Evolutionary conservation across 2,113 vertebrate species (phyloP).

Genomic region (Halichoerus grypus): DNA sequence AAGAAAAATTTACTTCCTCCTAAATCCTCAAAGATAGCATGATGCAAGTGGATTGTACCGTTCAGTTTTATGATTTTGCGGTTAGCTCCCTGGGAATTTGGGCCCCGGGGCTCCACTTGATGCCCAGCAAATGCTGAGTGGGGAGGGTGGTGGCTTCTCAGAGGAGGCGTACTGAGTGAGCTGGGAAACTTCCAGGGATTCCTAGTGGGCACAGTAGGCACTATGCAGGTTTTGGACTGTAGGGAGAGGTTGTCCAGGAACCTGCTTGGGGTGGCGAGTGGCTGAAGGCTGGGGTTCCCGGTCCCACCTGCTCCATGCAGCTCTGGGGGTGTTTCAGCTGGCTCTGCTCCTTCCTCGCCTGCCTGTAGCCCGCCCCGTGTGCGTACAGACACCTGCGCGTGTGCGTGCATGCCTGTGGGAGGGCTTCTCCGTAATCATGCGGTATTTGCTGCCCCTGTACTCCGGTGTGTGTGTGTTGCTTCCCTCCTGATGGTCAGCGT

Average conservation of each 20-base stretch:
- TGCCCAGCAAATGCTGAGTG: not conserved
- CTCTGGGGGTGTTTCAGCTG: accelerated
- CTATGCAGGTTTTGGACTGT: not conserved
- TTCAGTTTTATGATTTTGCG: not conserved
- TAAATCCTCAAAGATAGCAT: not conserved
- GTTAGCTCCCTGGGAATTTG: not conserved
- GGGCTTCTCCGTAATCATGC: no score
- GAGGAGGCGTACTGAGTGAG: not conserved
- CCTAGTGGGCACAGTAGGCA: no score
- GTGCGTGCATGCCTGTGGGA: accelerated
- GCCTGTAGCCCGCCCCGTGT: not conserved
- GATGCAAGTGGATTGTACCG: no score
- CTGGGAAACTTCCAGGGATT: not conserved
- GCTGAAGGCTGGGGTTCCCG: no score
- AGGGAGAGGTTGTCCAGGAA: not conserved
- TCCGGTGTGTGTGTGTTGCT: not conserved
- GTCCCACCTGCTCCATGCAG: not conserved
- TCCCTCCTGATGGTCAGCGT: not conserved
- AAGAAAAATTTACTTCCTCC: not conserved
- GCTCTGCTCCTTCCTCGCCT: not conserved
- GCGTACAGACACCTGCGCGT: accelerated
- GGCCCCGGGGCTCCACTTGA: not conserved
- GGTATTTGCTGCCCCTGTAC: not conserved
- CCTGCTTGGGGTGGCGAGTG: no score
- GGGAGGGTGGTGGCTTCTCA: accelerated